These are phyloP conservation scores for Noctilio leporinus DNA, from an alignment of 2,113 vertebrate species.

Conservation along the genomic window DNA sequence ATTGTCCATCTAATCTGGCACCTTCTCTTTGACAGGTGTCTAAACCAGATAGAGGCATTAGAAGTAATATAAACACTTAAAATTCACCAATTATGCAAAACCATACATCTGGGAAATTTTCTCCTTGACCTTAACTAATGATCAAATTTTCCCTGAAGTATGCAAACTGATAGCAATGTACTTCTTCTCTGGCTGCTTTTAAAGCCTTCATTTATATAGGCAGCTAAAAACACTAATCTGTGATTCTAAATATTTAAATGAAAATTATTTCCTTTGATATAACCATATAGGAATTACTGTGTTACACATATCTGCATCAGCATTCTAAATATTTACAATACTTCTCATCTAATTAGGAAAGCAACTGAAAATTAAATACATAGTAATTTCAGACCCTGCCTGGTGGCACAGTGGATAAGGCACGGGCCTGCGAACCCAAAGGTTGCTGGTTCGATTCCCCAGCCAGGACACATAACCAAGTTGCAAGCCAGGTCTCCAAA, in stretches of 20 bases:
- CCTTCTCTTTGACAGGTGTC: slow-evolving; percentile 62
- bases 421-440: no score
- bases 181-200: slow-evolving; percentile 41
- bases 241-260: slow-evolving; percentile 35
- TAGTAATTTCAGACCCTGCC: slow-evolving; percentile 1
- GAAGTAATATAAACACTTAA: slow-evolving; percentile 49
- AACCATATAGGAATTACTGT: slow-evolving; percentile 10
- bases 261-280: slow-evolving; percentile 40
- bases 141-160: slow-evolving; percentile 49
- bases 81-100: slow-evolving; percentile 62
- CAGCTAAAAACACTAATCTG: slow-evolving; percentile 39
- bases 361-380: slow-evolving; percentile 12
- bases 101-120: slow-evolving; percentile 55
- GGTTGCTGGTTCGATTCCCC: no score
- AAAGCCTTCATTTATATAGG: slow-evolving; percentile 5
- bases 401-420: no score
- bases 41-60: slow-evolving; percentile 56
- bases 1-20: slow-evolving; percentile 57
- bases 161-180: slow-evolving; percentile 5
- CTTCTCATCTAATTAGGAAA: slow-evolving; percentile 27
- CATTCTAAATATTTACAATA: slow-evolving; percentile 21
- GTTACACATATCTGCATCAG: background rate
- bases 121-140: slow-evolving; percentile 47
- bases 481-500: no score
- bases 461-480: no score